A percentile compares a stretch with the other conserved stretches of the same genome.
Conservation (phyloP, 2,888 invertebrate genomes). For the Ectropis crepuscularia region DNA sequence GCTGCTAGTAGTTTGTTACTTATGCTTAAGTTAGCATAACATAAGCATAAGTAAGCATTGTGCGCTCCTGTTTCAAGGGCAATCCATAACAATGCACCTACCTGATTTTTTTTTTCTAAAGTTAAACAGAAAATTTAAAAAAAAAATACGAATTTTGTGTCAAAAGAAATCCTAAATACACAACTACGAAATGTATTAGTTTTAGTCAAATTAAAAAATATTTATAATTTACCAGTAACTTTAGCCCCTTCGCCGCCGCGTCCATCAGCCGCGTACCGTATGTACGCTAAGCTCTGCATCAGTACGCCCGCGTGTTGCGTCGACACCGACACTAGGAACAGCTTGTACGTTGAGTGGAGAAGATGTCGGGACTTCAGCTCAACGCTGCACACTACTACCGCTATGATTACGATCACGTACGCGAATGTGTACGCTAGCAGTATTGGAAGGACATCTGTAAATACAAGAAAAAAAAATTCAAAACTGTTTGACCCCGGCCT, state of each 20-base stretch:
- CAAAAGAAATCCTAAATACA: too few species aligned
- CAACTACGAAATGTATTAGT: too few species aligned
- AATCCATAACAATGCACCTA: too few species aligned
- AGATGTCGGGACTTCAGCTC: constrained; percentile 92
- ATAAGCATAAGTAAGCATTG: too few species aligned
- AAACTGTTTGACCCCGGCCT: too few species aligned
- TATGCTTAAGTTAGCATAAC: too few species aligned
- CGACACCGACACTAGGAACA: constrained; percentile 90
- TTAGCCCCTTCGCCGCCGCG: constrained; percentile 80
- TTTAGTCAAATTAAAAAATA: too few species aligned
- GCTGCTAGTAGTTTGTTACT: too few species aligned
- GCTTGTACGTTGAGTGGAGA: constrained; percentile 94
- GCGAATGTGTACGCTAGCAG: constrained; percentile 90
- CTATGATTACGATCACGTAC: constrained; percentile 89
- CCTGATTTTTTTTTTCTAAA: too few species aligned
- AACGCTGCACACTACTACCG: constrained; percentile 90
- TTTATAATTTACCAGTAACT: constrained; percentile 78
- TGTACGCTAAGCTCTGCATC: constrained; percentile 88
- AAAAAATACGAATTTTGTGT: too few species aligned
- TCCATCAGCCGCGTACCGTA: constrained; percentile 92
- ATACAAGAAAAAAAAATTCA: constrained; percentile 21
- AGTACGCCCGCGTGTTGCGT: constrained; percentile 89
- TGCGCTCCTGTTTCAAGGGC: too few species aligned
- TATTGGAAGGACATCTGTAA: constrained; percentile 93
- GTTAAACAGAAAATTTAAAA: too few species aligned